phyloP scores from a whole-genome alignment of 1,140 invertebrate species.

The Mesaphorura yosii region DNA sequence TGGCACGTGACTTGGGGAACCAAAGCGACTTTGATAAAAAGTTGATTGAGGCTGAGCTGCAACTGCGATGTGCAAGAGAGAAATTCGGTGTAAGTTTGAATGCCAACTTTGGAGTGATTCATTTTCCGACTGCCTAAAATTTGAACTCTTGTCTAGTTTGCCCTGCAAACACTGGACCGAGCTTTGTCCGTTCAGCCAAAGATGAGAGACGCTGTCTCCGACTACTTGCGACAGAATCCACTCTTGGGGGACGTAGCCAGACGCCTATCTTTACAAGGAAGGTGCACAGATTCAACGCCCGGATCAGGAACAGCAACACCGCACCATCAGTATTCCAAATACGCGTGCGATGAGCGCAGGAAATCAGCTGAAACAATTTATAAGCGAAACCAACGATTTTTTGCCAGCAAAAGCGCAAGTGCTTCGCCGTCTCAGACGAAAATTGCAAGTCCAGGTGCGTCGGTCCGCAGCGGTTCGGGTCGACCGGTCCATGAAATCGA shows the following conservation, averaged over 20 bases:
- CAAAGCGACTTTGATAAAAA: constrained; percentile 10
- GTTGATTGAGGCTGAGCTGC: constrained; percentile 15
- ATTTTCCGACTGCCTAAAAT: background rate
- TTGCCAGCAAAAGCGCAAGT: background rate
- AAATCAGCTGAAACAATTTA: too few relatives aligned
- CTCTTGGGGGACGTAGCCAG: background rate
- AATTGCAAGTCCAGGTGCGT: background rate
- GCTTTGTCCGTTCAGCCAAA: constrained; percentile 4
- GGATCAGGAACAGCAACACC: too few relatives aligned
- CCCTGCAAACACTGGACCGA: constrained; percentile 11
- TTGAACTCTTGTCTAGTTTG: constrained; percentile 15
- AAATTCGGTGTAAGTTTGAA: constrained; percentile 17
- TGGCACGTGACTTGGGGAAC: constrained; percentile 14
- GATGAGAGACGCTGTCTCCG: background rate
- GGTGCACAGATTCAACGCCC: too few relatives aligned
- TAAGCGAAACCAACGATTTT: too few relatives aligned
- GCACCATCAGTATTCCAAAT: too few relatives aligned
- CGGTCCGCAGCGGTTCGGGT: too few relatives aligned
- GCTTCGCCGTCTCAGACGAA: background rate
- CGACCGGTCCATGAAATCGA: too few relatives aligned
- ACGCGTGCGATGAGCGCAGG: too few relatives aligned
- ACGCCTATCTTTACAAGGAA: background rate
- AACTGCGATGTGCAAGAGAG: constrained; percentile 13
- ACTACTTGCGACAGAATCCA: background rate
- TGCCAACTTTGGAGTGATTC: background rate